Conservation (phyloP, 1,140 invertebrate species). For the Sminthurides bifidus region DNA sequence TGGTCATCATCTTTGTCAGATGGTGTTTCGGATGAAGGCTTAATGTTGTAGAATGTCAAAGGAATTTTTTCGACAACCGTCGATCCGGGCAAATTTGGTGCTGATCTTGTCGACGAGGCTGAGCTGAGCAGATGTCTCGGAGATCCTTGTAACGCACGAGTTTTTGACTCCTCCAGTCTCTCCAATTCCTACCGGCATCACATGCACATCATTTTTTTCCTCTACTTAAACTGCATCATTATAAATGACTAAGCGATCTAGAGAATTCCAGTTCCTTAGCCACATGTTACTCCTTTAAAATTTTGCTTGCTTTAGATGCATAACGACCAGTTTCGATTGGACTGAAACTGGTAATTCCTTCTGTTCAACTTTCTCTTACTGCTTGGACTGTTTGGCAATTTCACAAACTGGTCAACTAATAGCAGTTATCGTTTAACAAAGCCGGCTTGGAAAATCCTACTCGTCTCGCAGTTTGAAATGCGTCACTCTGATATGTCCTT, state of each 20-base stretch:
- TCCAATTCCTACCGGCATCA: constrained; percentile 20
- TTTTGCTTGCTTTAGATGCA: no score
- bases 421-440: no score
- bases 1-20: constrained; percentile 14
- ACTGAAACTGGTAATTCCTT: no score
- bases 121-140: constrained; percentile 14
- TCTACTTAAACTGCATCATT: background rate
- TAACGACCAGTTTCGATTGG: no score
- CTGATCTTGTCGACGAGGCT: constrained; percentile 17
- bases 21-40: constrained; percentile 1
- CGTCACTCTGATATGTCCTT: no score
- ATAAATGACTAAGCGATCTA: background rate
- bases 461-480: no score
- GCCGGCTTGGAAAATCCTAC: no score
- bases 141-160: constrained; percentile 22
- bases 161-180: constrained; percentile 18
- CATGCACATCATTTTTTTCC: constrained; percentile 6
- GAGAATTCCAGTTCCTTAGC: background rate
- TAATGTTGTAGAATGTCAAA: constrained; percentile 25
- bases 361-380: no score
- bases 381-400: no score
- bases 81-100: constrained; percentile 23
- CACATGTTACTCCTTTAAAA: no score
- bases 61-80: constrained; percentile 21
- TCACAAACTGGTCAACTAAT: no score